Conservation (phyloP, 2,888 invertebrate genomes). For the Pecten maximus region DNA sequence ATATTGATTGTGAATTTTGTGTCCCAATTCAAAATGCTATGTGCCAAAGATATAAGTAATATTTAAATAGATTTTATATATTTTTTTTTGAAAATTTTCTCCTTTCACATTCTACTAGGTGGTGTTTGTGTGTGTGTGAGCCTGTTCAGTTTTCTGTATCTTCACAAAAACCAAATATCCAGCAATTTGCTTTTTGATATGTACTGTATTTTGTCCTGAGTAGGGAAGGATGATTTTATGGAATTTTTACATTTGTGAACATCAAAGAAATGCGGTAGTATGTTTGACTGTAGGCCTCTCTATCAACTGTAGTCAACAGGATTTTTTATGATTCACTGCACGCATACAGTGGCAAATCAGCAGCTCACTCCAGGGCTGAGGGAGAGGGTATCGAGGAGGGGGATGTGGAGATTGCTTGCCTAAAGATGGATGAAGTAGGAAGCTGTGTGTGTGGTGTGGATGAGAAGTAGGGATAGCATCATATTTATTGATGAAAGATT, state of each 20-base stretch:
- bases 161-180: not conserved
- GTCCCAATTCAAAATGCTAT: not conserved
- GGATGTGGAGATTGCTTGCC: not conserved
- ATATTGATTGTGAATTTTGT: too few species aligned
- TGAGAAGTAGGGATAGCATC: too few species aligned
- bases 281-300: slow-evolving; percentile 7
- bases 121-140: not conserved
- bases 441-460: too few species aligned
- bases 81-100: not conserved
- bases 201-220: not conserved
- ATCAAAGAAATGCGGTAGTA: not conserved
- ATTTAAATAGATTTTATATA: not conserved
- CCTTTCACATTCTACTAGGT: not conserved
- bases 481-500: too few species aligned
- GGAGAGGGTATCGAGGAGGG: not conserved
- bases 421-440: too few species aligned
- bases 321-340: not conserved
- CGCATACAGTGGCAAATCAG: not conserved
- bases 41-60: not conserved
- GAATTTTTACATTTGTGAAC: not conserved
- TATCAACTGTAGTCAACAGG: not conserved
- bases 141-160: not conserved
- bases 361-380: not conserved
- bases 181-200: not conserved
- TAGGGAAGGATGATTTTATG: not conserved